phyloP scores from a whole-genome alignment of 1,140 invertebrate species.

The Macrobrachium nipponense region DNA sequence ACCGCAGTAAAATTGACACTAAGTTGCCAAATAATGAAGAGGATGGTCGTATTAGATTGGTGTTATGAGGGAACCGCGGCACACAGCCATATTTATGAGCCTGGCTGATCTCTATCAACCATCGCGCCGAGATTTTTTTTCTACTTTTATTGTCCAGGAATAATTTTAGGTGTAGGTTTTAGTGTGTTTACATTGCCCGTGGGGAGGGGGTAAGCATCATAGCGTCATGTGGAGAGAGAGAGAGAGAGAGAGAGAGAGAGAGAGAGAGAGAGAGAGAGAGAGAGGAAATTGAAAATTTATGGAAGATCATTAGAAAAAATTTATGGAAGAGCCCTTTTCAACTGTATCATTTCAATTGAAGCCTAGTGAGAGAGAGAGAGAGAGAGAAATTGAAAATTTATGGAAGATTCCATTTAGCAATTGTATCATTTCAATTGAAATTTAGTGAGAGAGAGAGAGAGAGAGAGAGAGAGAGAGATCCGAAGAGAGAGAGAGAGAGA shows the following conservation, averaged over 20 bases:
- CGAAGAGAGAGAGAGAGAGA: too few species aligned
- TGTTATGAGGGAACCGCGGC: conserved; percentile 12
- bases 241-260: not conserved
- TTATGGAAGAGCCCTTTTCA: too few species aligned
- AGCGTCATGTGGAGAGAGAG: not conserved
- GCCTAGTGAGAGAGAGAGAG: too few species aligned
- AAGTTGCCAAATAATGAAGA: conserved; percentile 25
- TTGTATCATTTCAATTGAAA: too few species aligned
- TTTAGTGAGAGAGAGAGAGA: too few species aligned
- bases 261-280: conserved; percentile 7
- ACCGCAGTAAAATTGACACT: conserved; percentile 21
- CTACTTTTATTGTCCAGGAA: conserved; percentile 13
- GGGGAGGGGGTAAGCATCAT: not conserved
- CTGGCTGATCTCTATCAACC: not conserved
- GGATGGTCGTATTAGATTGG: conserved; percentile 20
- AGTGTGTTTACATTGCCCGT: conserved; percentile 9
- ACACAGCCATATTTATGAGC: conserved; percentile 12
- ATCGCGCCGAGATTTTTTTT: conserved; percentile 10
- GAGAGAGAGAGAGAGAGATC: too few species aligned
- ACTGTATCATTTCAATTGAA: too few species aligned
- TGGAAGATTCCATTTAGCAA: too few species aligned
- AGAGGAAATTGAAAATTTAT: not conserved
- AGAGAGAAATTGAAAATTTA: too few species aligned
- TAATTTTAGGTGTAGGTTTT: conserved; percentile 27
- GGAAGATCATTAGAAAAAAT: too few species aligned